Percentiles rank a stretch among this genome's conserved stretches.
Conservation (phyloP, 2,113 vertebrate genomes). For the Gopherus flavomarginatus region DNA sequence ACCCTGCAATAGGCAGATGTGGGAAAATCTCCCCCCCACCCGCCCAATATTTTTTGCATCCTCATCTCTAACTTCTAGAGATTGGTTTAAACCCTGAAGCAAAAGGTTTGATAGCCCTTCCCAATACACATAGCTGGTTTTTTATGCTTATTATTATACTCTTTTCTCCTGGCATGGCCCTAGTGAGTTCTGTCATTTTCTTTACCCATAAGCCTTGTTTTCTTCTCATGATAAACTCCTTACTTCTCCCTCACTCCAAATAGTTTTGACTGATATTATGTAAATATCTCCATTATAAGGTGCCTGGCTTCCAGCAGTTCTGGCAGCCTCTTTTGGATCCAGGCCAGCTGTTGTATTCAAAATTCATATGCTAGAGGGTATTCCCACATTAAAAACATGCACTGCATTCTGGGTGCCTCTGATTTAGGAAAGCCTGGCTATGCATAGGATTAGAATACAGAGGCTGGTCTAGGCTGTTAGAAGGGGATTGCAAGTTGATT, state of each 20-base stretch:
- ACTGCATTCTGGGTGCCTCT: not conserved
- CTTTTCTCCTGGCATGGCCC: rapidly evolving
- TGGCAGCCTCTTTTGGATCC: not conserved
- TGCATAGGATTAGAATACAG: not conserved
- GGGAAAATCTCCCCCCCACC: not conserved
- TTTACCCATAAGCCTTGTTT: not conserved
- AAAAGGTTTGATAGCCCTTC: not conserved
- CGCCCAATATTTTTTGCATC: not conserved
- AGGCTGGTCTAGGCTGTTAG: not conserved
- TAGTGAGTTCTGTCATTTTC: not conserved
- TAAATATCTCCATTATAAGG: rapidly evolving
- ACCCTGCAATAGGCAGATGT: not conserved
- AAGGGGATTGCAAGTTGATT: not conserved
- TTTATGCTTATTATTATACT: not conserved
- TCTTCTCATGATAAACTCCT: not conserved
- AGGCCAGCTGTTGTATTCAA: rapidly evolving
- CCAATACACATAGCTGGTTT: not conserved
- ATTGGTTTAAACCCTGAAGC: not conserved
- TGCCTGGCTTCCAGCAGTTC: rapidly evolving
- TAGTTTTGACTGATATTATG: not conserved
- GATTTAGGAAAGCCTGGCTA: not conserved
- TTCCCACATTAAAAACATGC: not conserved
- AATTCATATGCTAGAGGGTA: not conserved
- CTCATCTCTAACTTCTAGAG: not conserved
- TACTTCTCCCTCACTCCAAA: not conserved